Evolutionary conservation across 2,888 invertebrate species (phyloP), one percentile per base, ranked within the genome.

Genomic region (Syrphus vitripennis): DNA sequence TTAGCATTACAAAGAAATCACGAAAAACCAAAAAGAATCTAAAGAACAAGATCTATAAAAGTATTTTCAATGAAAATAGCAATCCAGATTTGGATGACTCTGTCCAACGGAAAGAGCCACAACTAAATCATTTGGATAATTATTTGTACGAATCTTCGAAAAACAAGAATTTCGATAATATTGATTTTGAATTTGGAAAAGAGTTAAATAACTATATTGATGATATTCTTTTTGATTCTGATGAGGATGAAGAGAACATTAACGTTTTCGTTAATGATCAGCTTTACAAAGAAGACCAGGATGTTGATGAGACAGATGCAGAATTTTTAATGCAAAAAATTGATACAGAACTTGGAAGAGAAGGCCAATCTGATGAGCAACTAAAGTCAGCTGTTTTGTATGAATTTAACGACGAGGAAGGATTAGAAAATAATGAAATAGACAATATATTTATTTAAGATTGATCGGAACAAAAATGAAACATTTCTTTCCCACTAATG

Each of bases 1-100:
- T 94, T 21, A 88, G 89, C 67, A 89, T 91, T 84, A 14, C 26
- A 4, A 83, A 87, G 2, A 19, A 42, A 19, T 40, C 14, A 0
- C n/a, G 4, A 40, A 26, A 1, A 10, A 16, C 4, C 12, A 14
- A 63, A 9, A 19, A 4, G 14, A 0, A 26, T 59, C 5, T 2
- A 12, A 12, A 34, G 2, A 2, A 0, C 5, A 40, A 40, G 3
- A 10, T 10, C 1, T 16, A 16, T 10, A 24, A 42, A 24, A 10
- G 2, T 26, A 12, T 42, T 1, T 19, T 24, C n/a, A 26, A 40
- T 24, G 24, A 2, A 37, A 40, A n/a, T 24, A 37, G n/a, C n/a
- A 24, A 40, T 26, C 40, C 26, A n/a, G 59, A 37, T 37, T 37
- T 21, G 14, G 9, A 24, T 4, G 40, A 31, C 14, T 40, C 24